Evolutionary conservation across 2,888 invertebrate species (phyloP), one percentile per base, ranked within the genome.

Genomic region (Eurytoma adleriae): DNA sequence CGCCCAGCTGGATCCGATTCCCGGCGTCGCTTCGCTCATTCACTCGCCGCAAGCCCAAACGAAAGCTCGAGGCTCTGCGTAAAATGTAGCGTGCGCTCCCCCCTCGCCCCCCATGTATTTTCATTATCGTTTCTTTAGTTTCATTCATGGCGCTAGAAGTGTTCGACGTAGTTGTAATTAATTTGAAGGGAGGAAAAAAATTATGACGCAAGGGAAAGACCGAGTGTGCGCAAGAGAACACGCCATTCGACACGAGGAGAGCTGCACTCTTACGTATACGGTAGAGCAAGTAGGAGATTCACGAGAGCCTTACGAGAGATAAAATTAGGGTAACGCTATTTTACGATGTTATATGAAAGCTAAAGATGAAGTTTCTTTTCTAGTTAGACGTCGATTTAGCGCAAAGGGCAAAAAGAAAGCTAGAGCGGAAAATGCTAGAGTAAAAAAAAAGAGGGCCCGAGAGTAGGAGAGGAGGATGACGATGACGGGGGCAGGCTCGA

Each of bases 281-380:
- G 7, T 40, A 40, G 40, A 40, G 40, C 40, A 40, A 40, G 10
- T 40, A 16, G 59, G 54, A 72, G 48, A 57, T 50, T 64, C 12
- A 64, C 18, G 18, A 69, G 18, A 69, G 68, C 67, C 59, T 50
- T n/a, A 66, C 56, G 54, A 66, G 27, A 77, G 52, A 61, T 30
- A n/a, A 40, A 40, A 40, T 40, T 40, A 40, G 40, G 10, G 10
- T 40, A 62, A 24, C 16, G 12, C 30, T 30, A 30, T 68, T 66
- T 68, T 74, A 59, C 59, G 59, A 73, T 78, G 68, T 73, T 62
- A 68, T 64, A 18, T 67, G 64, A 72, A 77, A 62, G 73, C 69
- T 80, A 80, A 80, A 73, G 64, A 67, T 81, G 40, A 77, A 80
- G 54, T 81, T 81, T 80, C 54, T 78, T 78, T 81, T 81, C 74